Conservation (phyloP, 2,888 invertebrate genomes). For the Watsonalla cultraria region DNA sequence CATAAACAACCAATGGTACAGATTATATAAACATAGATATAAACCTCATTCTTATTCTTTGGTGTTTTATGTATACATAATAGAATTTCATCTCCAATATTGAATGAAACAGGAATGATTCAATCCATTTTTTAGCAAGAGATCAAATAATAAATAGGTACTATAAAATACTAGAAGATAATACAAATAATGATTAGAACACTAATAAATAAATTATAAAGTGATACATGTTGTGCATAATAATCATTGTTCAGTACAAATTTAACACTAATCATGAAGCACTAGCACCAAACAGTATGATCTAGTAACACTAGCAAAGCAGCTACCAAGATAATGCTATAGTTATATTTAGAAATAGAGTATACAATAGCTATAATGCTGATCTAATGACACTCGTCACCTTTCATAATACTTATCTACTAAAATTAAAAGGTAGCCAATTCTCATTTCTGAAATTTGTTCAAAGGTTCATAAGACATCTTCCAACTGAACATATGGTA, state of each 20-base stretch:
- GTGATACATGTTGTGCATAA: slow-evolving; percentile 39
- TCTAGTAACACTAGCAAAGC: slow-evolving; percentile 49
- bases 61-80: slow-evolving; percentile 25
- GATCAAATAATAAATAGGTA: neutral
- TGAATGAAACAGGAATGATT: neutral
- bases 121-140: neutral
- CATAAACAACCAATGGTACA: no score
- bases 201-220: neutral
- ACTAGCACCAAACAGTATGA: slow-evolving; percentile 64
- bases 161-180: slow-evolving; percentile 4
- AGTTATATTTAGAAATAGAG: neutral
- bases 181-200: slow-evolving; percentile 1
- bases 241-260: slow-evolving; percentile 41
- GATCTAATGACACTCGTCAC: no score
- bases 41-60: slow-evolving; percentile 24
- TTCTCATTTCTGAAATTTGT: no score
- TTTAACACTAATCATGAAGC: slow-evolving; percentile 51
- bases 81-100: neutral
- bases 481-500: no score
- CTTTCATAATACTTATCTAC: no score
- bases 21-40: no score
- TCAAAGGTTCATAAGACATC: no score
- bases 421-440: no score
- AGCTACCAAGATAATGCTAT: slow-evolving; percentile 19
- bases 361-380: neutral